phyloP scores from a whole-genome alignment of 2,888 invertebrate genomes.

The Eulithis testata region DNA sequence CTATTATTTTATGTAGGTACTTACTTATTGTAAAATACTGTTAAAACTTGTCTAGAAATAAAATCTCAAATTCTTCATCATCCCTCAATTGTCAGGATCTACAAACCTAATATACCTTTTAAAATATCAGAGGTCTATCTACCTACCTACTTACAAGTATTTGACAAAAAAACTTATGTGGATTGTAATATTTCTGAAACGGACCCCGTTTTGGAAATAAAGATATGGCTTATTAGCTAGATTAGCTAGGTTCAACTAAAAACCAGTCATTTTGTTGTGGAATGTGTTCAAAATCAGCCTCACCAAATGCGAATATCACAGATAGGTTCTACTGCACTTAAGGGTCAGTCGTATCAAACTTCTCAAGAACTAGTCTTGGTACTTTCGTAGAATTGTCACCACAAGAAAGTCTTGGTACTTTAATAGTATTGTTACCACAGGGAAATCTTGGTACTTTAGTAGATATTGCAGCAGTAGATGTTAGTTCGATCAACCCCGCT shows the following conservation, averaged over 20 bases:
- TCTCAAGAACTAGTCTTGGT: conserved; percentile 24
- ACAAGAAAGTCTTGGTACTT: conserved; percentile 21
- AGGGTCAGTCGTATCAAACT: conserved; percentile 53
- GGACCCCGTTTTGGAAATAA: not conserved
- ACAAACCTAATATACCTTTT: not conserved
- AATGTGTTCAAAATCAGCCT: conserved; percentile 65
- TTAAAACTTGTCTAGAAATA: conserved; percentile 2
- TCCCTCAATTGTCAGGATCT: not conserved
- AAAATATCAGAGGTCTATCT: not conserved
- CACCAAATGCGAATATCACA: conserved; percentile 85
- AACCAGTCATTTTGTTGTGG: conserved; percentile 44
- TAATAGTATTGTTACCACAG: not conserved
- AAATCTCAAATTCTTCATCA: not conserved
- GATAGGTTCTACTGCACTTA: conserved; percentile 80
- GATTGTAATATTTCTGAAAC: not conserved
- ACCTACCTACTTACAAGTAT: not conserved
- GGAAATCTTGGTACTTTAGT: conserved; percentile 10
- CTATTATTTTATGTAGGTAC: not conserved
- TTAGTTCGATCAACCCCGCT: conserved; percentile 49
- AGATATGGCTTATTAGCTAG: not conserved
- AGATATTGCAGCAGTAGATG: conserved; percentile 18
- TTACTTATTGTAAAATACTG: conserved; percentile 1
- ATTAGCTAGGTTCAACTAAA: conserved; percentile 2
- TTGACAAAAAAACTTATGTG: not conserved
- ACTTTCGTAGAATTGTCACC: conserved; percentile 10